Percentiles rank a stretch among this genome's conserved stretches.
Evolutionary conservation across 2,888 invertebrate genomes (phyloP).

Genomic region (Heliconius charithonia): DNA sequence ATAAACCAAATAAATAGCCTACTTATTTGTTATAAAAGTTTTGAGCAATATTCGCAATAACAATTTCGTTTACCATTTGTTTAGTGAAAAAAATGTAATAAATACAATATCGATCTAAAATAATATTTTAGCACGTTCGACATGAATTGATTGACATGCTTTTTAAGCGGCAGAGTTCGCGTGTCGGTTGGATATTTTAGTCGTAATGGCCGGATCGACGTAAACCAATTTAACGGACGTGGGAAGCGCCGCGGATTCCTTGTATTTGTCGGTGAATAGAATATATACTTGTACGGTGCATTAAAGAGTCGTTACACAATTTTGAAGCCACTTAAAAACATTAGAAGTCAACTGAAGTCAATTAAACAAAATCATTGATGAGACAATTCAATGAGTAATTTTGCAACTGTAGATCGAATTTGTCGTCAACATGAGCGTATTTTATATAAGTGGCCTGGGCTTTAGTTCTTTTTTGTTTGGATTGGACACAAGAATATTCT

Average conservation of each 20-base stretch:
- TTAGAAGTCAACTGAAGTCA: slow-evolving; percentile 41
- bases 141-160: slow-evolving; percentile 77
- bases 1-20: neutral
- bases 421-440: neutral
- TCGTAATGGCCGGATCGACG: slow-evolving; percentile 75
- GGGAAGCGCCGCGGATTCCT: slow-evolving; percentile 69
- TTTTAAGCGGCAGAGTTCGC: slow-evolving; percentile 68
- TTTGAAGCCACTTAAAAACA: slow-evolving; percentile 50
- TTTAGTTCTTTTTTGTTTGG: too few species aligned
- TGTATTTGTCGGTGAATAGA: slow-evolving; percentile 60
- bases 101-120: neutral
- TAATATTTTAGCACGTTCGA: slow-evolving; percentile 45
- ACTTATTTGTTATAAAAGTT: neutral
- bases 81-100: neutral
- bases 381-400: slow-evolving; percentile 13
- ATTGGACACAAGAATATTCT: too few species aligned
- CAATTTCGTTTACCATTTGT: neutral
- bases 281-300: slow-evolving; percentile 52
- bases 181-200: slow-evolving; percentile 68
- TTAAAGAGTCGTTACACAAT: slow-evolving; percentile 56
- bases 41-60: neutral
- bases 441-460: too few species aligned
- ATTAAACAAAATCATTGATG: slow-evolving; percentile 34
- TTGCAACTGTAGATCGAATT: neutral
- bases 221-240: slow-evolving; percentile 73